Conservation (phyloP, 2,113 vertebrate genomes). For the Gobius niger region DNA sequence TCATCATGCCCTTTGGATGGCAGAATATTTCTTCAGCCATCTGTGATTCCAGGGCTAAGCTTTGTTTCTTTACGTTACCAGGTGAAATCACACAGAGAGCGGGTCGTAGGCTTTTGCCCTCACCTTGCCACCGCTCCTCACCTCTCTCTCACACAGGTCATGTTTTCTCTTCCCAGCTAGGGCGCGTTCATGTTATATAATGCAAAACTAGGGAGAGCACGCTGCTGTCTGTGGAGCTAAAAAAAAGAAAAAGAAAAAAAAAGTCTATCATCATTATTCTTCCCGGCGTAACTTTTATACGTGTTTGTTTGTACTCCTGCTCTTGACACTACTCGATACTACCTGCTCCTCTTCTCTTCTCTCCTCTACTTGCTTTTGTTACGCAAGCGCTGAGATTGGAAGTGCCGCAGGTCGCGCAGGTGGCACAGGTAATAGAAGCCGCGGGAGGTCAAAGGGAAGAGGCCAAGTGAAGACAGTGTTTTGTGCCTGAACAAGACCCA, state of each 20-base stretch:
- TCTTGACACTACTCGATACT: conserved; percentile 39
- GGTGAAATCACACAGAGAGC: conserved; percentile 4
- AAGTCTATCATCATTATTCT: conserved; percentile 22
- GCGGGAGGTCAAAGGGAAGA: conserved; percentile 55
- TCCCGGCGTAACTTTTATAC: not conserved
- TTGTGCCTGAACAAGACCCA: conserved; percentile 36
- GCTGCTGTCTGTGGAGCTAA: conserved; percentile 44
- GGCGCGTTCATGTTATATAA: conserved; percentile 63
- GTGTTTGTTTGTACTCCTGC: conserved; percentile 24
- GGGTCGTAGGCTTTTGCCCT: conserved; percentile 14
- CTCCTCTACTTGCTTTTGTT: conserved; percentile 38
- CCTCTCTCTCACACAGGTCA: conserved; percentile 40
- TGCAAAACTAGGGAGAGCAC: conserved; percentile 56
- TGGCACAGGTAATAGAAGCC: conserved; percentile 57
- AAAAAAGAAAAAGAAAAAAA: not conserved
- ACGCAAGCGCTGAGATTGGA: conserved; percentile 55
- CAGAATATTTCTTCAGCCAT: not conserved
- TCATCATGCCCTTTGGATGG: not conserved
- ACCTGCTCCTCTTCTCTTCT: conserved; percentile 22
- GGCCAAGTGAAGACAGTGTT: conserved; percentile 36
- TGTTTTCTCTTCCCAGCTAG: conserved; percentile 46
- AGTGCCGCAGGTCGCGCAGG: conserved; percentile 40
- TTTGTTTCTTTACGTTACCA: not conserved
- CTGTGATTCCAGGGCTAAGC: not conserved
- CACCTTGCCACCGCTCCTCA: conserved; percentile 29